phyloP scores from a whole-genome alignment of 2,113 vertebrate species.

The Cebidichthys violaceus region DNA sequence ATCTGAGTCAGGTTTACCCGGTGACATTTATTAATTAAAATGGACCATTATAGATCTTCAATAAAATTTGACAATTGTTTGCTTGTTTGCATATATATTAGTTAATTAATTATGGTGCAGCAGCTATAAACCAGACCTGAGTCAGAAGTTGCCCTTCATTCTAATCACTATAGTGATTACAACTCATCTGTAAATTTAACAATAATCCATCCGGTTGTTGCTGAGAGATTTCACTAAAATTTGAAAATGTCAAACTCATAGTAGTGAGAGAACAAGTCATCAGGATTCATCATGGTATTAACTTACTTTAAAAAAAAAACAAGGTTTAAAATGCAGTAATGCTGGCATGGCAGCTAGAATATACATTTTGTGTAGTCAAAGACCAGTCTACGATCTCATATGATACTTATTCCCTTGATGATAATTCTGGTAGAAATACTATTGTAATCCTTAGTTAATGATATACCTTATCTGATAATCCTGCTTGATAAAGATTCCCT shows the following conservation, averaged over 20 bases:
- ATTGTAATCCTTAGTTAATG: constrained; percentile 79
- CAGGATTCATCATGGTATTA: not conserved
- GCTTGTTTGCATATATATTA: not conserved
- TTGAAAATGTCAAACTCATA: constrained; percentile 14
- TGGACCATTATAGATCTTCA: constrained; percentile 12
- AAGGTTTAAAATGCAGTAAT: not conserved
- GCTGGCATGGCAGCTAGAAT: not conserved
- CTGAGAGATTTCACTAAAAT: not conserved
- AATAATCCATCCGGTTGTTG: not conserved
- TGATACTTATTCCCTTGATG: constrained; percentile 45
- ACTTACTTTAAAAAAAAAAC: not conserved
- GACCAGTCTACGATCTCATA: constrained; percentile 7
- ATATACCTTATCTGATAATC: constrained; percentile 81
- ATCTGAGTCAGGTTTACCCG: constrained; percentile 1
- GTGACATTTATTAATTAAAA: constrained; percentile 60
- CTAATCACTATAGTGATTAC: not conserved
- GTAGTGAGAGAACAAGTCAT: constrained; percentile 18
- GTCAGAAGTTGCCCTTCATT: not conserved
- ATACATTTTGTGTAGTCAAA: constrained; percentile 2
- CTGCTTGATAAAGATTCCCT: constrained; percentile 69
- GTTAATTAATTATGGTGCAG: constrained; percentile 17
- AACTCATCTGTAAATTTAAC: not conserved
- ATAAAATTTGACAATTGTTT: constrained; percentile 7
- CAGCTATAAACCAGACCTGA: not conserved
- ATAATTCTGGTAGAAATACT: constrained; percentile 42